A percentile compares a stretch with the other conserved stretches of the same genome.
These are phyloP conservation scores for Drosophila obscura DNA, from an alignment of 1,140 invertebrate species.

Conservation along the genomic window DNA sequence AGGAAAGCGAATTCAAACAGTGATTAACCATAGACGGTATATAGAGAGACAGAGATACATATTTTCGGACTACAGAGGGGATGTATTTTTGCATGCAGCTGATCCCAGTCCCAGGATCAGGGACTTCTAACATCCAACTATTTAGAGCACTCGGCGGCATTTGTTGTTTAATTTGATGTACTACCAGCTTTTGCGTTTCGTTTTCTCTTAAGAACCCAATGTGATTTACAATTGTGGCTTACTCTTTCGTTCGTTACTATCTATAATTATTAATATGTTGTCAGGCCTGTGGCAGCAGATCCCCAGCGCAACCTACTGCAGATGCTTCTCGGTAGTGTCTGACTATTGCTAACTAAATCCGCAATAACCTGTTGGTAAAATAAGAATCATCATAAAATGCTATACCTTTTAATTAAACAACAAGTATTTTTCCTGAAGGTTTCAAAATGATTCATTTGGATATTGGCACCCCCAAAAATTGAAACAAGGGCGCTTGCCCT, in stretches of 20 bases:
- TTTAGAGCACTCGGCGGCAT: conserved; percentile 39
- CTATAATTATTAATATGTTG: conserved; percentile 52
- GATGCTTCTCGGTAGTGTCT: conserved; percentile 24
- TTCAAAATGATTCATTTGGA: no score
- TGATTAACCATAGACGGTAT: conserved; percentile 38
- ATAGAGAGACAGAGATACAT: conserved; percentile 32
- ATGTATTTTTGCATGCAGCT: conserved; percentile 66
- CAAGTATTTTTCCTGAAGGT: no score
- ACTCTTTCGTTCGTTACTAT: conserved; percentile 63
- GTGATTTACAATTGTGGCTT: conserved; percentile 79
- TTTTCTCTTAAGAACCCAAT: conserved; percentile 53
- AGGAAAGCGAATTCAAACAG: conserved; percentile 11
- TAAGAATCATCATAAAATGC: conserved; percentile 41
- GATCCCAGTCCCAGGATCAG: conserved; percentile 28
- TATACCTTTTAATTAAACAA: conserved; percentile 47
- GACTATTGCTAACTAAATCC: conserved; percentile 54
- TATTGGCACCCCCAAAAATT: no score
- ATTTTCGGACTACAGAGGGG: conserved; percentile 34
- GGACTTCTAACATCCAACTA: conserved; percentile 14
- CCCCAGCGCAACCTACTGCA: conserved; percentile 38
- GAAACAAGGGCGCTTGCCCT: no score
- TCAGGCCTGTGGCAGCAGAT: conserved; percentile 31
- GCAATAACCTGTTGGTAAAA: conserved; percentile 60
- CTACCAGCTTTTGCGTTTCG: conserved; percentile 30
- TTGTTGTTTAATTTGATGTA: conserved; percentile 39